phyloP scores from a whole-genome alignment of 2,888 invertebrate species.

The Xylota sylvarum region DNA sequence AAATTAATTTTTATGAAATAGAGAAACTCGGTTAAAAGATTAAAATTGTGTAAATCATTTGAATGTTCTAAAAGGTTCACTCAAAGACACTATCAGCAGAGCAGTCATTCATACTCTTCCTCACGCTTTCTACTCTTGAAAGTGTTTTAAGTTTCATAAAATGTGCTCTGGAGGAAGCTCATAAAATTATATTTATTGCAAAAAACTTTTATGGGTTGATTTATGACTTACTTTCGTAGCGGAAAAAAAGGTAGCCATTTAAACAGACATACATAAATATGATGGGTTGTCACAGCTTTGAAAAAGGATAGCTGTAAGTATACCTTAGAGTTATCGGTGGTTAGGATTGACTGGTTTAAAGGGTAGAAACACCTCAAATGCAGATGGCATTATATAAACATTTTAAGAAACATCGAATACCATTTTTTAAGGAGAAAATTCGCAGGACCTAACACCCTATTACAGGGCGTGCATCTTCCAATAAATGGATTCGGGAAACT shows the following conservation, averaged over 20 bases:
- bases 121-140: not conserved
- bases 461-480: too few species aligned
- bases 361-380: too few species aligned
- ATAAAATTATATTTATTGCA: constrained; percentile 16
- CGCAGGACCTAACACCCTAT: too few species aligned
- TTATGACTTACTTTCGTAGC: not conserved
- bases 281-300: not conserved
- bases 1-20: not conserved
- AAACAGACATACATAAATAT: not conserved
- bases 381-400: too few species aligned
- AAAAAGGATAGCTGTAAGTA: too few species aligned
- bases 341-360: too few species aligned
- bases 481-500: too few species aligned
- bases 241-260: not conserved
- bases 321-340: too few species aligned
- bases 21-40: not conserved
- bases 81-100: constrained; percentile 1
- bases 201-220: constrained; percentile 3
- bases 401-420: too few species aligned
- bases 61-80: not conserved
- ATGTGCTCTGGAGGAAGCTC: not conserved
- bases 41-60: constrained; percentile 3
- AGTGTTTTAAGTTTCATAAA: not conserved
- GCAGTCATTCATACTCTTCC: not conserved
- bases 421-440: too few species aligned